Percentiles rank a stretch among this genome's conserved stretches.
Conservation (phyloP, 1,140 invertebrate species). For the Nylanderia fulva region DNA sequence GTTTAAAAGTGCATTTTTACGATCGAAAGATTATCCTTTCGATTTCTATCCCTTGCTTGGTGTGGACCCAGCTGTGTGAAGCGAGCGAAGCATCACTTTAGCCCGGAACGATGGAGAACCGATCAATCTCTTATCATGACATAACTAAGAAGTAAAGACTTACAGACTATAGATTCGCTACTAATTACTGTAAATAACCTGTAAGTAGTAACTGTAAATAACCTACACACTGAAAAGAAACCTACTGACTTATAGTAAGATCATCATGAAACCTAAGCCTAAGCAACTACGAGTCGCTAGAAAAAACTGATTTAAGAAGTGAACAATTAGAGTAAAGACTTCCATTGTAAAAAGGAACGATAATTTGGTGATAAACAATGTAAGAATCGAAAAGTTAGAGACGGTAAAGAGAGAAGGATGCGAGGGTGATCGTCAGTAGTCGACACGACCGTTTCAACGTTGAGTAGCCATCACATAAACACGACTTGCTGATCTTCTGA, state of each 20-base stretch:
- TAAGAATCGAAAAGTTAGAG: slow-evolving; percentile 63
- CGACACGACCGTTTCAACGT: slow-evolving; percentile 69
- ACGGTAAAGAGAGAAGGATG: slow-evolving; percentile 29
- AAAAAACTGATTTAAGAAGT: slow-evolving; percentile 66
- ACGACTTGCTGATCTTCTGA: slow-evolving; percentile 72
- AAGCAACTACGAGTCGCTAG: slow-evolving; percentile 74
- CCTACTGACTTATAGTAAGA: slow-evolving; percentile 76
- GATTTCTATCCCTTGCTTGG: slow-evolving; percentile 62
- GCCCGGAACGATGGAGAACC: slow-evolving; percentile 73
- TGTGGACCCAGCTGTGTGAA: slow-evolving; percentile 64
- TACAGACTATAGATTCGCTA: slow-evolving; percentile 74
- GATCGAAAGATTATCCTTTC: slow-evolving; percentile 64
- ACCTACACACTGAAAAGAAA: slow-evolving; percentile 80
- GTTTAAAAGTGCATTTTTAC: slow-evolving; percentile 58
- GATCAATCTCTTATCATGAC: slow-evolving; percentile 75
- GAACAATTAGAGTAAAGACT: slow-evolving; percentile 68
- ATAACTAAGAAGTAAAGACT: slow-evolving; percentile 78
- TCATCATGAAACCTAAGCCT: slow-evolving; percentile 81
- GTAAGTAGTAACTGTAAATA: slow-evolving; percentile 70
- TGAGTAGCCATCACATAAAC: slow-evolving; percentile 70
- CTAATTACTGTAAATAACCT: slow-evolving; percentile 68
- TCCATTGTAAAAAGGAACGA: slow-evolving; percentile 72
- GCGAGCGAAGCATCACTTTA: slow-evolving; percentile 69
- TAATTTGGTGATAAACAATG: slow-evolving; percentile 67
- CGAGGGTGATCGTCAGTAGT: slow-evolving; percentile 65